Evolutionary conservation across 2,888 invertebrate species (phyloP).

Genomic region (Pimpla rufipes): DNA sequence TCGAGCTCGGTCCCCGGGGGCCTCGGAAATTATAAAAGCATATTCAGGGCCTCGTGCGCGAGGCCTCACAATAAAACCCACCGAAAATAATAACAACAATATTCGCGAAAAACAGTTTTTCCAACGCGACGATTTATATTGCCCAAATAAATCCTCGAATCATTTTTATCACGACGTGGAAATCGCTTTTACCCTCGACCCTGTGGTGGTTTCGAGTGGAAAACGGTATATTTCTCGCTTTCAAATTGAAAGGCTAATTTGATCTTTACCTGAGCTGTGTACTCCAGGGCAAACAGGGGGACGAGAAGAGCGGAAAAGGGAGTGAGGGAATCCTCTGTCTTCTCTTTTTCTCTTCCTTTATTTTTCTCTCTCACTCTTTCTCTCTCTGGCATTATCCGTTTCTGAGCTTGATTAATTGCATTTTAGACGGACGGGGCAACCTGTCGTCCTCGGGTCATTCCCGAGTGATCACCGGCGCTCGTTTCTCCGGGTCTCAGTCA

Average conservation of each 20-base stretch:
- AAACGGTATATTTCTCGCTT: slow-evolving; percentile 35
- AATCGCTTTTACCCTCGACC: neutral
- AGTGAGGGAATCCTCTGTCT: slow-evolving; percentile 50
- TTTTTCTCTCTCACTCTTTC: slow-evolving; percentile 49
- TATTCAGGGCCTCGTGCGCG: slow-evolving; percentile 34
- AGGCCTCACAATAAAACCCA: slow-evolving; percentile 27
- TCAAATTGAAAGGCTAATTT: slow-evolving; percentile 43
- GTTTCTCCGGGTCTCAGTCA: neutral
- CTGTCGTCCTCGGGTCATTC: slow-evolving; percentile 73
- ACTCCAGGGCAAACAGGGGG: slow-evolving; percentile 42
- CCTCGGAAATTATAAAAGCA: slow-evolving; percentile 49
- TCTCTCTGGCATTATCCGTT: slow-evolving; percentile 73
- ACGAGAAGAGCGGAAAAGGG: slow-evolving; percentile 13
- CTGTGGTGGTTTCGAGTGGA: neutral
- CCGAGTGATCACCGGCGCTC: slow-evolving; percentile 64
- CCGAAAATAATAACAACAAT: neutral
- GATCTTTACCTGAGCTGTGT: slow-evolving; percentile 34
- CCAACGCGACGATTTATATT: slow-evolving; percentile 31
- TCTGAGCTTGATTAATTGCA: slow-evolving; percentile 82
- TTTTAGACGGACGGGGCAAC: slow-evolving; percentile 71
- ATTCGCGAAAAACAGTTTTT: neutral
- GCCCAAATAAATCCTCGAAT: slow-evolving; percentile 52
- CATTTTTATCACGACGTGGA: slow-evolving; percentile 38
- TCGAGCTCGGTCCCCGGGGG: neutral
- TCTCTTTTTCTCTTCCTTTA: slow-evolving; percentile 49